phyloP scores from a whole-genome alignment of 2,888 invertebrate genomes.

The Acanthosepion pharaonis region DNA sequence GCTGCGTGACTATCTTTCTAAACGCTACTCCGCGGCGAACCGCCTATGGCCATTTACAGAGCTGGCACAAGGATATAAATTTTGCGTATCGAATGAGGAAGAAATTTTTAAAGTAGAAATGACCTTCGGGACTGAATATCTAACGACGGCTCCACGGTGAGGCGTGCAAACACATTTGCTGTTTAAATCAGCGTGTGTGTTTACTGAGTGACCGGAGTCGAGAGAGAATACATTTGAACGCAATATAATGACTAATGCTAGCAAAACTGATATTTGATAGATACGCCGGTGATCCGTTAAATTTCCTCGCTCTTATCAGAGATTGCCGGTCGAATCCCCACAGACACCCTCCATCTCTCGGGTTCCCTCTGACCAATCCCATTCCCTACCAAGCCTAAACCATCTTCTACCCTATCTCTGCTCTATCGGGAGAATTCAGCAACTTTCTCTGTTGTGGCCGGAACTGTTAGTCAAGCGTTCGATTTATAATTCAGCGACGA shows the following conservation, averaged over 20 bases:
- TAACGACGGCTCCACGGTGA: no score
- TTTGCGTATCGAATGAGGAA: no score
- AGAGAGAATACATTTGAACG: background rate
- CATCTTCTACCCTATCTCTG: background rate
- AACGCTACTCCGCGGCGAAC: no score
- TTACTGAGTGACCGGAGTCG: background rate
- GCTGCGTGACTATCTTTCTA: no score
- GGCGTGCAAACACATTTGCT: no score
- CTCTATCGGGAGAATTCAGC: background rate
- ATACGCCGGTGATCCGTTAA: conserved; percentile 21
- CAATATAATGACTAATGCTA: background rate
- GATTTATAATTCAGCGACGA: no score
- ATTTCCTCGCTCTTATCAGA: background rate
- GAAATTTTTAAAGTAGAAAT: no score
- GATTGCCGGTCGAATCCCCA: background rate
- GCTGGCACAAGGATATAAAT: no score
- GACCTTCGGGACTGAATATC: no score
- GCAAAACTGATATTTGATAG: background rate
- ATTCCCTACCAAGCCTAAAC: background rate
- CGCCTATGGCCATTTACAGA: no score
- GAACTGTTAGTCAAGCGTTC: no score
- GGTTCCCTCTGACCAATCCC: background rate
- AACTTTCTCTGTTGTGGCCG: background rate
- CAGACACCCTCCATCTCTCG: background rate
- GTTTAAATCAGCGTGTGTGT: no score